Evolutionary conservation across 2,797 vertebrate genomes (phyloP).

Genomic region (Natrix natrix): DNA sequence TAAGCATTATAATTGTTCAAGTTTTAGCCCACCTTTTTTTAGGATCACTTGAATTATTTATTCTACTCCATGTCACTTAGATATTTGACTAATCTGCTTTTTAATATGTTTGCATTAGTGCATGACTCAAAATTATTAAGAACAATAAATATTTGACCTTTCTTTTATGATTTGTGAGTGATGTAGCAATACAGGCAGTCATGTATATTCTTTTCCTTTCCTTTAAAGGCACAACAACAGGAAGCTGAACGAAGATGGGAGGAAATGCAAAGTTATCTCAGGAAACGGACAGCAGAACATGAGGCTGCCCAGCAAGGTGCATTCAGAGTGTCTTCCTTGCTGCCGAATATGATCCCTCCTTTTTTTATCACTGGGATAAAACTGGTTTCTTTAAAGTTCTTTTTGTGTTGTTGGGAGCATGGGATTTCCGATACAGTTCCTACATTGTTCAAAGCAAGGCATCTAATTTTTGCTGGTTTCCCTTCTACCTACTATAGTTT

Average conservation of each 20-base stretch:
- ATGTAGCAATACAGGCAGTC: constrained; percentile 16
- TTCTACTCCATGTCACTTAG: neutral
- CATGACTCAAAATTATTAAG: neutral
- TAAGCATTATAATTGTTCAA: neutral
- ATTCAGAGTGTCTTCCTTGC: neutral
- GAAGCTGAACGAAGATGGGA: constrained; percentile 93
- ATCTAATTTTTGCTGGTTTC: neutral
- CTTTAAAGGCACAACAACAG: constrained; percentile 84
- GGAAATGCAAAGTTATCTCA: constrained; percentile 89
- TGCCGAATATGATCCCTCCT: neutral
- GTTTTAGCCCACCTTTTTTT: neutral
- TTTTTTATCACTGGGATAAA: neutral
- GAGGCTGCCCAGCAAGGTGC: constrained; percentile 91
- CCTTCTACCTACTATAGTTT: neutral
- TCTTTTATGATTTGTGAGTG: neutral
- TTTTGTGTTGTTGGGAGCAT: neutral
- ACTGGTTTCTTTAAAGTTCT: neutral
- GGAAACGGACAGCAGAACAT: constrained; percentile 87
- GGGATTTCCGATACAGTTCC: neutral
- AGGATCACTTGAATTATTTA: neutral
- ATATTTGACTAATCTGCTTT: neutral
- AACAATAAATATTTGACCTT: neutral
- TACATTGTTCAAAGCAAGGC: no score
- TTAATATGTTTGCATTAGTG: neutral
- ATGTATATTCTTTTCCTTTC: constrained; percentile 24